A percentile compares a stretch with the other conserved stretches of the same genome.
Conservation (phyloP, 2,888 invertebrate genomes). For the Athrips mouffetella region DNA sequence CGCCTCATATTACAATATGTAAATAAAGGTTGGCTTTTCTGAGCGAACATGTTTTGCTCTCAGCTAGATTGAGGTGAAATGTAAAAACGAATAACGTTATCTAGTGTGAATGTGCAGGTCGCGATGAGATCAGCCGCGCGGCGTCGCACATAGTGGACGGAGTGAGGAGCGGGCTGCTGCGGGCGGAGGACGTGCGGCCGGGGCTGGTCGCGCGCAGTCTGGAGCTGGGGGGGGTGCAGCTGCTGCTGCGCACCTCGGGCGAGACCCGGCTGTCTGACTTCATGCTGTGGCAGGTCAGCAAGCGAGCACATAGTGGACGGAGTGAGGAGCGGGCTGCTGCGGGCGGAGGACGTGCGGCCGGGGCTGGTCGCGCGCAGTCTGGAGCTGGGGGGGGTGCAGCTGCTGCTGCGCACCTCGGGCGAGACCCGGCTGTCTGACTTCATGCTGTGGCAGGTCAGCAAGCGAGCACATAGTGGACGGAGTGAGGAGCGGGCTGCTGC, state of each 20-base stretch:
- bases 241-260: conserved; percentile 96
- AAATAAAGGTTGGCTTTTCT: too few species aligned
- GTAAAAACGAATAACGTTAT: too few species aligned
- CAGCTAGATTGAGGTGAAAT: too few species aligned
- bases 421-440: conserved; percentile 97
- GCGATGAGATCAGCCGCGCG: conserved; percentile 69
- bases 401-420: conserved; percentile 96
- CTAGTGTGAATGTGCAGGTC: too few species aligned
- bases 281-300: conserved; percentile 92
- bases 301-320: conserved; percentile 26
- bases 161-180: conserved; percentile 80
- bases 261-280: conserved; percentile 97
- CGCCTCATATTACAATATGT: too few species aligned
- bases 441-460: conserved; percentile 92
- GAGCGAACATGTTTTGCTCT: too few species aligned
- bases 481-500: conserved; percentile 74
- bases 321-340: conserved; percentile 74
- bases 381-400: conserved; percentile 87
- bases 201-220: conserved; percentile 85
- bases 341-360: conserved; percentile 86
- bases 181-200: conserved; percentile 86
- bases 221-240: conserved; percentile 87
- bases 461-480: conserved; percentile 26
- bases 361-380: conserved; percentile 85
- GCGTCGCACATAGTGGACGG: conserved; percentile 81